Evolutionary conservation across 2,113 vertebrate genomes (phyloP).

Genomic region (Melospiza melodia): DNA sequence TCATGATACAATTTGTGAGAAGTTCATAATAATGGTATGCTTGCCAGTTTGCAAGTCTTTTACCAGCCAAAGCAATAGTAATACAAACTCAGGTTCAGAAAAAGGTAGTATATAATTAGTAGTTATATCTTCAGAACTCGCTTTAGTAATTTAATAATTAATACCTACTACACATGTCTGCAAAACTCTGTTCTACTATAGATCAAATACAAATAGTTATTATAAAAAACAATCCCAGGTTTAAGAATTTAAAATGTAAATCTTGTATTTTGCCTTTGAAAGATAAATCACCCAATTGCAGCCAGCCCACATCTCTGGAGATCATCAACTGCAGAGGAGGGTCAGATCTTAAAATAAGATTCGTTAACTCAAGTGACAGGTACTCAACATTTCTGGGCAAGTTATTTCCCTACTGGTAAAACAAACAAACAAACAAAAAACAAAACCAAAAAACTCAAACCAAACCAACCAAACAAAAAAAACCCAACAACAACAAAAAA

Average conservation of each 20-base stretch:
- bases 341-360: background rate
- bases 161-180: background rate
- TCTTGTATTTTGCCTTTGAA: background rate
- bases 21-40: background rate
- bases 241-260: background rate
- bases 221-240: background rate
- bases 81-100: background rate
- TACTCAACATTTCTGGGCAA: background rate
- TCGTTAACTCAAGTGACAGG: background rate
- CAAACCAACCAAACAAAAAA: background rate
- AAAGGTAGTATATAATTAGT: slow-evolving; percentile 26
- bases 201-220: background rate
- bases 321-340: accelerated
- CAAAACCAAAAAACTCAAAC: background rate
- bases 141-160: background rate
- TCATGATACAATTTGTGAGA: slow-evolving; percentile 15
- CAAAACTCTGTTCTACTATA: background rate
- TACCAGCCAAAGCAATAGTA: slow-evolving; percentile 12
- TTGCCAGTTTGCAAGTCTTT: slow-evolving; percentile 41
- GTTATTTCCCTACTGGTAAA: background rate
- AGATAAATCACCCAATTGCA: background rate
- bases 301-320: background rate
- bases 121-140: background rate
- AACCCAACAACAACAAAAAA: background rate
- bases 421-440: background rate